Evolutionary conservation across 2,113 vertebrate genomes (phyloP).

Genomic region (Paradisaea rubra): DNA sequence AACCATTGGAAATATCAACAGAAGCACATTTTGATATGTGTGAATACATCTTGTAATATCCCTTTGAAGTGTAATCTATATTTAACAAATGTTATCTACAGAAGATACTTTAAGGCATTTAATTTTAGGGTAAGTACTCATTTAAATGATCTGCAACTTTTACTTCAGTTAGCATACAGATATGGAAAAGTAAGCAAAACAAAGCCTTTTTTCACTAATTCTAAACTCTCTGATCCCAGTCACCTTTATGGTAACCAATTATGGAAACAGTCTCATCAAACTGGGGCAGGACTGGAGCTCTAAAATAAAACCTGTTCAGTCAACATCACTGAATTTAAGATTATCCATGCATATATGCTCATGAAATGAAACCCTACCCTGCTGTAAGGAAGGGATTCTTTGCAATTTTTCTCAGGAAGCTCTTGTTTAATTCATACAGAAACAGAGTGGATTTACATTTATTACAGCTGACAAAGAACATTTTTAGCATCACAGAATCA

Average conservation of each 20-base stretch:
- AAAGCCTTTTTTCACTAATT: neutral
- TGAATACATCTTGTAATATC: slow-evolving; percentile 18
- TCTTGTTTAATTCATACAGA: neutral
- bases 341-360: neutral
- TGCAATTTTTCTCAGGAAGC: neutral
- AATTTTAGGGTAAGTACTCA: slow-evolving; percentile 7
- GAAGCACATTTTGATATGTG: slow-evolving; percentile 20
- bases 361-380: neutral
- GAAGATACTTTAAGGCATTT: neutral
- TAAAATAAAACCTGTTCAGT: neutral
- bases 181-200: neutral
- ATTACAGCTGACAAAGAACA: neutral
- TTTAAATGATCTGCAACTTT: neutral
- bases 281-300: neutral
- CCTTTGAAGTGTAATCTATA: slow-evolving; percentile 7
- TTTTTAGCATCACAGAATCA: neutral
- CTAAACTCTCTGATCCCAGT: neutral
- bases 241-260: neutral
- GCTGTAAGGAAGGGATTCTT: neutral
- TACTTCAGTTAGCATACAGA: neutral
- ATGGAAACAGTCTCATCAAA: neutral
- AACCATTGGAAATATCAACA: slow-evolving; percentile 37
- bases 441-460: neutral
- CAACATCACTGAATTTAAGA: neutral
- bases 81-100: slow-evolving; percentile 10